Evolutionary conservation across 2,888 invertebrate species (phyloP), one percentile per base, ranked within the genome.

Genomic region (Lepetodrilus schrolli): DNA sequence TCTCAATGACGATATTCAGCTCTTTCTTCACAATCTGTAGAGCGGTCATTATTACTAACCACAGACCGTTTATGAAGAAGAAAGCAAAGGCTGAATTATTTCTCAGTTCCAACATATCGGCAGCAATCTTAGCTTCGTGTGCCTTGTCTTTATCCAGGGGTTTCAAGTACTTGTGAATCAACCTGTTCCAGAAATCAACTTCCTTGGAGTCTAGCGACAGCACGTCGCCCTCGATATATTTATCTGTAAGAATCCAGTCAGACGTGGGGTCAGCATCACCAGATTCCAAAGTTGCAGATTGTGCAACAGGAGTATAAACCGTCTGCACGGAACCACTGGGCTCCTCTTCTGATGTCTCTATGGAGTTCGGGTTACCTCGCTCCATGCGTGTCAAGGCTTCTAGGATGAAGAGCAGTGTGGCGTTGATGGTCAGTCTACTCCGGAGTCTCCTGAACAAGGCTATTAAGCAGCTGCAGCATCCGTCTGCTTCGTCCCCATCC

Each of bases 61-160:
- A 99, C 88, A 99, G 94, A 82, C 97, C 96, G 93, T 99, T 99
- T 92, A 96, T 92, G 97, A 99, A 98, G 93, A 98, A 96, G 93
- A 98, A 98, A 7, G 79, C 84, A 70, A 86, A 86, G 2, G 81
- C 76, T 2, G 80, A 95, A 87, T 96, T 95, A 93, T 98, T 96
- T 90, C 98, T 93, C 87, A 99, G 93, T 91, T 97, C 97, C 93
- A 95, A 96, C 90, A 99, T 93, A 20, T 83, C 79, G 10, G 38
- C 66, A 2, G 21, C 47, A 71, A 79, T 50, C 23, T 76, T 74
- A 37, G 80, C 79, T 73, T 82, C 78, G 13, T 75, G 66, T 76
- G 95, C 94, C 88, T 96, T 95, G 91, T 97, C 95, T 87, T 96
- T 95, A 2, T 76, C 74, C n/a, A 76, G 49, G 0, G 80, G 78